Base-by-base conservation (phyloP, 2,888 invertebrate species). In the Doris montereyensis region DNA sequence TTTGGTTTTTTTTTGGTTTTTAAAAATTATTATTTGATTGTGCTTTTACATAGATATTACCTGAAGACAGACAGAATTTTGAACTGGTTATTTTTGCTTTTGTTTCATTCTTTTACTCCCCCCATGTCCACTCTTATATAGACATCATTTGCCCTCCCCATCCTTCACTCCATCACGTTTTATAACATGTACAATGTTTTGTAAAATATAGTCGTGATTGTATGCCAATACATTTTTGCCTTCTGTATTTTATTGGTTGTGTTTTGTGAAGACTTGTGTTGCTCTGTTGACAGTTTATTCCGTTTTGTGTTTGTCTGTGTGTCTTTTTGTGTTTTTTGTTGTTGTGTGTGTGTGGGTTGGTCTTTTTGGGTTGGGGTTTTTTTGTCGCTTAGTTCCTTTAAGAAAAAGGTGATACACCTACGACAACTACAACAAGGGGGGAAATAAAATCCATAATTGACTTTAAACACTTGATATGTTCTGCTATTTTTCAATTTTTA, bases 141-240 rank as follows among this genome's bases (percentile, higher is more conserved):
- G 30, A 30, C 0, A 58, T 24, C 57, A n/a, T 28, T 67, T 28
- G 8, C 26, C 35, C 35, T 35, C 24, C 74, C 60, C 35, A 60
- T 24, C 28, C n/a, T 8, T 52, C 57, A 62, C 60, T 41, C 28
- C 32, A 21, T 60, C 21, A 35, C 52, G 35, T 76, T 52, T 67
- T 52, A 2, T 24, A 58, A 13, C 26, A 35, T 77, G 52, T 17
- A 34, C 60, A 71, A 71, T 71, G 77, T 71, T 76, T 32, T 77
- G 71, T 71, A 77, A 26, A 71, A 60, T 77, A 77, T 77, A 77
- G 77, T 71, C 71, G 77, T 77, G 77, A 71, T 77, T 77, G 77
- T 77, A 71, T 71, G 77, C 77, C n/a, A n/a, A n/a, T n/a, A n/a
- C n/a, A n/a, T n/a, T n/a, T n/a, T n/a, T n/a, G n/a, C n/a, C n/a